These are phyloP conservation scores for Salvelinus namaycush DNA, from an alignment of 2,113 vertebrate species.

Conservation along the genomic window DNA sequence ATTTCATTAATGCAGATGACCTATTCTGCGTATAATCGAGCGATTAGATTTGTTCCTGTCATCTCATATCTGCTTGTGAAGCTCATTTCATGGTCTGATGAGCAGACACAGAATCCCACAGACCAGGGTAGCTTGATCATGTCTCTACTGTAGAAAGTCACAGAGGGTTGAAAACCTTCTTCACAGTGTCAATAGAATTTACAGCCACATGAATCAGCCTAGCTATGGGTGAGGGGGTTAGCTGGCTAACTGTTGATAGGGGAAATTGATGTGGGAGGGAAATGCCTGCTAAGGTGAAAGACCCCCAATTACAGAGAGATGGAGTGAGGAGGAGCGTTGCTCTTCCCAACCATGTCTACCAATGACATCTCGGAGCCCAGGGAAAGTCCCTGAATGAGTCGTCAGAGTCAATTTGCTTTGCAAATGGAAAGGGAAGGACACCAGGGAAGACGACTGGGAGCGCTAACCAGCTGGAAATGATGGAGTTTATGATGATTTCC, in stretches of 20 bases:
- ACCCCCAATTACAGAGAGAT: slow-evolving; percentile 36
- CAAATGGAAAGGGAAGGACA: slow-evolving; percentile 61
- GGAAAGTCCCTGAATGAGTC: slow-evolving; percentile 50
- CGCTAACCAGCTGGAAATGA: slow-evolving; percentile 62
- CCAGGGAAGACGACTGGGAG: slow-evolving; percentile 36
- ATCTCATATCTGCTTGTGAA: slow-evolving; percentile 10
- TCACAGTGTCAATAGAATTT: slow-evolving; percentile 21
- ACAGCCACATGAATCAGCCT: slow-evolving; percentile 41
- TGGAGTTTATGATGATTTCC: slow-evolving; percentile 6
- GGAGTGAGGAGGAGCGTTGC: slow-evolving; percentile 43
- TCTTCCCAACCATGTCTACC: slow-evolving; percentile 36
- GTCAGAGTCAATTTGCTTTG: slow-evolving; percentile 61
- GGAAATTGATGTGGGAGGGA: slow-evolving; percentile 25
- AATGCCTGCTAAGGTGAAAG: slow-evolving; percentile 39
- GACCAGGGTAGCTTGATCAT: slow-evolving; percentile 32
- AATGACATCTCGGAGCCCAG: slow-evolving; percentile 7
- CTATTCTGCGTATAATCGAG: slow-evolving; percentile 19
- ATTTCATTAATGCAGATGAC: slow-evolving; percentile 45
- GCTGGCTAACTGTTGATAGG: slow-evolving; percentile 24
- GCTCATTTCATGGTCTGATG: slow-evolving; percentile 51
- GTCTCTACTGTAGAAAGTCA: not conserved
- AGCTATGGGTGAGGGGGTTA: slow-evolving; percentile 34
- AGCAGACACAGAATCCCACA: not conserved
- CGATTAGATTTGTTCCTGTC: not conserved
- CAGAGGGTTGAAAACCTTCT: not conserved